Conservation (phyloP, 1,140 invertebrate species). For the Drosophila albomicans region DNA sequence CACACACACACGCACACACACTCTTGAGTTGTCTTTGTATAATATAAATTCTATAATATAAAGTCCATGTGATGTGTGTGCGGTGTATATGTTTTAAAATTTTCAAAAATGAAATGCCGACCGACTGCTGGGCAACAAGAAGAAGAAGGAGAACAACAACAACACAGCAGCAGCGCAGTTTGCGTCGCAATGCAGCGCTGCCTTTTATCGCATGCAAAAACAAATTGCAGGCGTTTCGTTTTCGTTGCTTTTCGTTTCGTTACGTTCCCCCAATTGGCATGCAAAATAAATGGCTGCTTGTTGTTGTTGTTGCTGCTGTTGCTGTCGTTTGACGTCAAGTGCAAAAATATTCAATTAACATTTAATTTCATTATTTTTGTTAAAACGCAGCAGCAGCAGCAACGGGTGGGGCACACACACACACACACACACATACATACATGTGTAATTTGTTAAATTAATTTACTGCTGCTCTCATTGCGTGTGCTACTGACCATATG, state of each 20-base stretch:
- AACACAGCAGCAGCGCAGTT: constrained; percentile 5
- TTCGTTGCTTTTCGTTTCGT: background rate
- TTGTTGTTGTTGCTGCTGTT: constrained; percentile 22
- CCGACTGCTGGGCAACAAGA: constrained; percentile 4
- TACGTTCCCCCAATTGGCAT: constrained; percentile 22
- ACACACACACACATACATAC: background rate
- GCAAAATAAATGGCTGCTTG: constrained; percentile 34
- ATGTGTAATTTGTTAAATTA: constrained; percentile 77
- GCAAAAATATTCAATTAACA: constrained; percentile 56
- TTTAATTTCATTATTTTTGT: constrained; percentile 39
- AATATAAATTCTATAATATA: constrained; percentile 50
- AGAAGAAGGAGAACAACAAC: background rate
- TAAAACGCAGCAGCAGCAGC: constrained; percentile 22
- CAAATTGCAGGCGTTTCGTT: constrained; percentile 24
- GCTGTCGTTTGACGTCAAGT: constrained; percentile 45
- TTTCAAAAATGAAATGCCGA: constrained; percentile 45
- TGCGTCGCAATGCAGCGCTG: constrained; percentile 38
- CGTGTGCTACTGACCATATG: constrained; percentile 38
- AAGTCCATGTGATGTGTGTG: constrained; percentile 40
- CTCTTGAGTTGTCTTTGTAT: constrained; percentile 12
- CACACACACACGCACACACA: constrained; percentile 9
- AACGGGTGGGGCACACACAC: constrained; percentile 23
- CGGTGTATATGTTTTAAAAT: constrained; percentile 31
- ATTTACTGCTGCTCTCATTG: constrained; percentile 60
- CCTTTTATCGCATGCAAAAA: constrained; percentile 34